Base-by-base conservation (phyloP, 2,113 vertebrate species). In the Rutilus rutilus region DNA sequence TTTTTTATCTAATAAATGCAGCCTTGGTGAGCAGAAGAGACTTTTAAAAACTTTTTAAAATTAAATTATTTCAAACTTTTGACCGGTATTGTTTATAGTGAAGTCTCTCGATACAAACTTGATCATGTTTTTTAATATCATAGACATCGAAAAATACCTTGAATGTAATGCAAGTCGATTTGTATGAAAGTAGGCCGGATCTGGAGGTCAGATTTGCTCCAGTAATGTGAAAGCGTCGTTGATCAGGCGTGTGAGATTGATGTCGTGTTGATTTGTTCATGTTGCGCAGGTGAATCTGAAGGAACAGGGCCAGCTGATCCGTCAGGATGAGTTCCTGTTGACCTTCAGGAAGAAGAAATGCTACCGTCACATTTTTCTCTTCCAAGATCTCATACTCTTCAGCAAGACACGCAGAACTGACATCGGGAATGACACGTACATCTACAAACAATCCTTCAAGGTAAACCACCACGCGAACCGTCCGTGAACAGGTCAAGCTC, bases 361-460 rank as follows among this genome's bases (percentile, higher is more conserved):
- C 83, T 92, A 90, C 83, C 93, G 95, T 2, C 94, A 95, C 83
- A 88, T 95, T 82, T 96, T 96, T 75, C 94, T 96, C 69, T 96
- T 96, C 82, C 93, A 94, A 89, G 95, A 96, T 33, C 94, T 96
- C 83, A 25, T 96, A 57, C 94, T 96, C 76, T 95, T 96, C 74
- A 96, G 95, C 89, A 96, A 96, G 86, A 96, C 95, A 25, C 93
- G 91, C 25, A 94, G 91, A 67, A 94, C 93, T 0, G 93, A 94
- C 1, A 90, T 94, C 5, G 94, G 94, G 25, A 95, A 95, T 89
- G 95, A 95, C 84, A 92, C 92, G 0, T 95, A 96, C 7, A 86
- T 95, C 89, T 96, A 95, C 89, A 96, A 96, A 82, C 94, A 96
- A 86, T 96, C 95, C 6, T 96, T 96, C 86, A 96, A 96, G 94